Conservation (phyloP, 2,113 vertebrate genomes). For the Heterotilapia buettikoferi region DNA sequence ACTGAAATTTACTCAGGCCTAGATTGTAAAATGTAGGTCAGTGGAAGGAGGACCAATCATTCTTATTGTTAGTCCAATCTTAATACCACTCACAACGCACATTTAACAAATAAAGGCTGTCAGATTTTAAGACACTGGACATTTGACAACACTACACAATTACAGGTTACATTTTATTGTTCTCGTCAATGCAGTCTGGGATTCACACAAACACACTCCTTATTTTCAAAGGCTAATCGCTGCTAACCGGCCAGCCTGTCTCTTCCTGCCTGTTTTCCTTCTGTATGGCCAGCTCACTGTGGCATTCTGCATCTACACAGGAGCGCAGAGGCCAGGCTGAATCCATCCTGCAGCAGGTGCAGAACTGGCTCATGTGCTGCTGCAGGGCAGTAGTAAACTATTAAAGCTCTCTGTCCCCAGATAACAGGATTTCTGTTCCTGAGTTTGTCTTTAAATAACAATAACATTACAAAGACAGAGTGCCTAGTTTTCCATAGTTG, state of each 20-base stretch:
- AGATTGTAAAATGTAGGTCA: neutral
- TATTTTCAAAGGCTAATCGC: neutral
- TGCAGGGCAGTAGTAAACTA: neutral
- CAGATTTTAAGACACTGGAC: neutral
- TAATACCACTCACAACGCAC: neutral
- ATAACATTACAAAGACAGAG: neutral
- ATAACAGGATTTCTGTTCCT: neutral
- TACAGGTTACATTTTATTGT: neutral
- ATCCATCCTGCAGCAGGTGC: neutral
- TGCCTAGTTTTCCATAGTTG: neutral
- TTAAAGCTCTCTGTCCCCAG: neutral
- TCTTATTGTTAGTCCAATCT: neutral
- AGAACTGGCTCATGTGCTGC: neutral
- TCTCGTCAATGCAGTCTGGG: neutral
- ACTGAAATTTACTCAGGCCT: neutral
- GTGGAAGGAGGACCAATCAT: neutral
- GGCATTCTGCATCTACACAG: neutral
- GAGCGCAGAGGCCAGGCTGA: rapidly evolving
- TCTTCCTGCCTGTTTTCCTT: neutral
- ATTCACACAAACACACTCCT: neutral
- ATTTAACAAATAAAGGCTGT: neutral
- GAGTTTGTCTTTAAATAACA: neutral
- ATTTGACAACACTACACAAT: neutral
- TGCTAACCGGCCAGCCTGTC: neutral
- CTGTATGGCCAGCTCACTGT: neutral